Percentiles rank a stretch among this genome's conserved stretches.
Conservation (phyloP, 1,140 invertebrate species). For the Geopemphigus sp. region DNA sequence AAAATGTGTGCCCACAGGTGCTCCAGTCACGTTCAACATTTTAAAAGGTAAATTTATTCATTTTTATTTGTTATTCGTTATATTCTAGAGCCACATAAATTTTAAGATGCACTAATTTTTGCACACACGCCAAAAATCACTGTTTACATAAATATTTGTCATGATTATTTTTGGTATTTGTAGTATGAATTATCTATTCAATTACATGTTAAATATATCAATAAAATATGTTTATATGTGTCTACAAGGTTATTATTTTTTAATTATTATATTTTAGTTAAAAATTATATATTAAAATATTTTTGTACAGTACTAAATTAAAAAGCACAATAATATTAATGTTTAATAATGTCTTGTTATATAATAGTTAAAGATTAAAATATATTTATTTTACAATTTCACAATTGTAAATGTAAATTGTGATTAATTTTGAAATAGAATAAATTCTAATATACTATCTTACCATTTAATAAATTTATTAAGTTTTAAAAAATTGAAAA, state of each 20-base stretch:
- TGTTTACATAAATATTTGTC: slow-evolving; percentile 5
- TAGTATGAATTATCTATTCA: background rate
- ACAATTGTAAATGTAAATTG: background rate
- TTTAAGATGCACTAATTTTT: slow-evolving; percentile 39
- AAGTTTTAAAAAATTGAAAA: background rate
- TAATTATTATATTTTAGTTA: background rate
- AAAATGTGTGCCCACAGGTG: slow-evolving; percentile 44
- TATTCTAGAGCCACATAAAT: slow-evolving; percentile 8
- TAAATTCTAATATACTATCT: background rate
- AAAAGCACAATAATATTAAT: background rate
- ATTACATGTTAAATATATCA: background rate
- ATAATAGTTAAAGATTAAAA: background rate
- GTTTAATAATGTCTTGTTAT: background rate
- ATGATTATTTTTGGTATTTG: slow-evolving; percentile 13
- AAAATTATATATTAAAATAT: background rate
- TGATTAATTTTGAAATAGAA: background rate
- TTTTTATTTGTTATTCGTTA: background rate
- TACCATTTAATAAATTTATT: background rate
- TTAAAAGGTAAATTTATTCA: slow-evolving; percentile 44
- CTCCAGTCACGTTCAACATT: slow-evolving; percentile 48
- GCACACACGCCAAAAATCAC: slow-evolving; percentile 26
- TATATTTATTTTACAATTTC: background rate
- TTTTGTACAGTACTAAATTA: background rate
- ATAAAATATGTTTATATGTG: background rate
- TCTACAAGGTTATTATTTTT: slow-evolving; percentile 3